phyloP scores from a whole-genome alignment of 2,797 vertebrate species.

The Cossypha caffra region DNA sequence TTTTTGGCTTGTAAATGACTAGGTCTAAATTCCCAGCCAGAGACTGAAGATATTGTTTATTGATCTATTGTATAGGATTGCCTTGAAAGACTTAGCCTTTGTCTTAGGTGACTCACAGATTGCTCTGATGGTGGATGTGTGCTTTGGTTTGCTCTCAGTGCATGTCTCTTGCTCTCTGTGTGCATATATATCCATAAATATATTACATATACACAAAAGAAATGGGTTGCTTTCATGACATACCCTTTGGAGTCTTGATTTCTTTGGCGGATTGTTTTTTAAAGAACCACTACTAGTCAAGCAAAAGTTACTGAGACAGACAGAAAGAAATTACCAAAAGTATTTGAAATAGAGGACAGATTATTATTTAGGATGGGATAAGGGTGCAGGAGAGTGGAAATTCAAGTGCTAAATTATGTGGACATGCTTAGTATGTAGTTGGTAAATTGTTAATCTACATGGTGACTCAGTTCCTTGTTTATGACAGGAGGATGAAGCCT shows the following conservation, averaged over 20 bases:
- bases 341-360: background rate
- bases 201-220: background rate
- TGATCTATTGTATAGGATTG: constrained; percentile 13
- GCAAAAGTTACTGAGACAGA: background rate
- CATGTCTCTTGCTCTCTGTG: background rate
- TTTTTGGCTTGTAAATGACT: background rate
- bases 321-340: background rate
- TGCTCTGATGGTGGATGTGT: background rate
- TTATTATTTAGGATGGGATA: background rate
- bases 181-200: background rate
- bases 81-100: constrained; percentile 12
- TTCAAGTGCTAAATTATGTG: background rate
- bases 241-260: background rate
- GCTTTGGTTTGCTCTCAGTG: background rate
- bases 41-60: constrained; percentile 20
- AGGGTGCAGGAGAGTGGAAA: background rate
- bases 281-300: background rate
- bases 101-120: constrained; percentile 9
- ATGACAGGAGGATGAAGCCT: background rate
- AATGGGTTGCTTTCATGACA: background rate
- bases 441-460: background rate
- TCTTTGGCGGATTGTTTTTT: background rate
- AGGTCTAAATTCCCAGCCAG: background rate
- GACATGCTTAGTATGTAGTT: background rate
- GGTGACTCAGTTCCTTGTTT: background rate